A percentile compares a stretch with the other conserved stretches of the same genome.
phyloP scores from a whole-genome alignment of 2,888 invertebrate species.

The Xanthorhoe designata region DNA sequence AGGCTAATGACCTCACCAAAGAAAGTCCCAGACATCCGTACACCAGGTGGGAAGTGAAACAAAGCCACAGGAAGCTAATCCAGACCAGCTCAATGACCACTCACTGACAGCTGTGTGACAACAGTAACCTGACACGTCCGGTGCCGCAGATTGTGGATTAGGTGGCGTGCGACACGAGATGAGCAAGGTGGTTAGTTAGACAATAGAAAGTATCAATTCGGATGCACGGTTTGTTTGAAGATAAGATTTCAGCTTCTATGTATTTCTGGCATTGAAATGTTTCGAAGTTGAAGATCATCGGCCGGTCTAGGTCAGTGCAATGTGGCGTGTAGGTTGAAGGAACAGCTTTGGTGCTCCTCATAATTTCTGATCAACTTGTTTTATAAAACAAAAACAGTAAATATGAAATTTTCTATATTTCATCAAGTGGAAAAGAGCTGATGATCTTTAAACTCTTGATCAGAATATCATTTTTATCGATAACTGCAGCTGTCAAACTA shows the following conservation, averaged over 20 bases:
- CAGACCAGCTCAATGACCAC: slow-evolving; percentile 37
- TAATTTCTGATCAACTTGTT: not conserved
- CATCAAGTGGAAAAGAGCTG: too few relatives aligned
- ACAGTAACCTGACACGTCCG: slow-evolving; percentile 57
- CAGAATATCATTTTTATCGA: too few relatives aligned
- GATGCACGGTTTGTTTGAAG: not conserved
- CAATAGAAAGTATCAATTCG: slow-evolving; percentile 28
- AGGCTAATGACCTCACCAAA: slow-evolving; percentile 5
- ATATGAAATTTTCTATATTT: too few relatives aligned
- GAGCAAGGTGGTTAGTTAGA: slow-evolving; percentile 10
- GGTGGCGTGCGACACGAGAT: slow-evolving; percentile 21
- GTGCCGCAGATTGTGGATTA: slow-evolving; percentile 25
- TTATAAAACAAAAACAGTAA: too few relatives aligned
- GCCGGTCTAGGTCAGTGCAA: slow-evolving; percentile 14
- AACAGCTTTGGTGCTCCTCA: slow-evolving; percentile 4
- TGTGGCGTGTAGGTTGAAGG: slow-evolving; percentile 10
- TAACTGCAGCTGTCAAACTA: too few relatives aligned
- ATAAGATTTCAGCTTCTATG: not conserved
- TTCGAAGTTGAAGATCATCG: slow-evolving; percentile 12
- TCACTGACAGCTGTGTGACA: slow-evolving; percentile 40
- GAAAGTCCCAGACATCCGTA: slow-evolving; percentile 10
- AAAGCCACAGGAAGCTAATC: slow-evolving; percentile 35
- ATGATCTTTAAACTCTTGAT: too few relatives aligned
- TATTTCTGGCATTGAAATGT: slow-evolving; percentile 12
- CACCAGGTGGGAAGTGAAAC: slow-evolving; percentile 21